Conservation (phyloP, 2,797 vertebrate species). For the Crenuchus spilurus region DNA sequence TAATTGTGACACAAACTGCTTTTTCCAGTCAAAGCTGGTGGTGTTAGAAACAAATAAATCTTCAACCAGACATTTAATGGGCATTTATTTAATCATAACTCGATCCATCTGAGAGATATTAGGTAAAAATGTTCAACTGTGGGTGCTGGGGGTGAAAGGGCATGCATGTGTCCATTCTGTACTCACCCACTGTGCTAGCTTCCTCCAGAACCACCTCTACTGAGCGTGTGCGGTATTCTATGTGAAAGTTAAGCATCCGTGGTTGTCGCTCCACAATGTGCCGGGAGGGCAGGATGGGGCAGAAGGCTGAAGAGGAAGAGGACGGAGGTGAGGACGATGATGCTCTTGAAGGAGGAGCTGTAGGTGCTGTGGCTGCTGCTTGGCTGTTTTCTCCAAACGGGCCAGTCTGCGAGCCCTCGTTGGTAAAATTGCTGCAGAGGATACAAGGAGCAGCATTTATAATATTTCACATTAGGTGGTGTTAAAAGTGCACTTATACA, state of each 20-base stretch:
- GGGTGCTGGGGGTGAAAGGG: neutral
- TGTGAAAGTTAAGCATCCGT: conserved; percentile 94
- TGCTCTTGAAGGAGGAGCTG: conserved; percentile 64
- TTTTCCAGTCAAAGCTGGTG: no score
- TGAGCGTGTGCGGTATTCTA: conserved; percentile 94
- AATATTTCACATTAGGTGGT: no score
- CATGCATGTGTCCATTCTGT: neutral
- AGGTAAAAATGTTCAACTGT: no score
- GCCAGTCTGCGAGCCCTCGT: conserved; percentile 85
- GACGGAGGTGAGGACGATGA: conserved; percentile 83
- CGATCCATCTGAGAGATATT: no score
- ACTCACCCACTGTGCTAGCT: conserved; percentile 94
- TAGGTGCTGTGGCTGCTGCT: conserved; percentile 73
- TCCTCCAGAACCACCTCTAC: conserved; percentile 96
- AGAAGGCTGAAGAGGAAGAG: conserved; percentile 85
- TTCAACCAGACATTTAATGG: no score
- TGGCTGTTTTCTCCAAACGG: conserved; percentile 83
- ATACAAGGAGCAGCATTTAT: conserved; percentile 36
- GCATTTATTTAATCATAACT: no score
- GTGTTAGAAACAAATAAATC: no score
- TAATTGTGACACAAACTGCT: no score
- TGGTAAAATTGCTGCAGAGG: conserved; percentile 85
- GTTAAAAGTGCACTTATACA: no score
- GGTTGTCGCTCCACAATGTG: conserved; percentile 94
- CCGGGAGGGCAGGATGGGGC: conserved; percentile 86